Evolutionary conservation across 2,113 vertebrate genomes (phyloP), one percentile per base, ranked within the genome.

Genomic region (Calyptomena viridis): DNA sequence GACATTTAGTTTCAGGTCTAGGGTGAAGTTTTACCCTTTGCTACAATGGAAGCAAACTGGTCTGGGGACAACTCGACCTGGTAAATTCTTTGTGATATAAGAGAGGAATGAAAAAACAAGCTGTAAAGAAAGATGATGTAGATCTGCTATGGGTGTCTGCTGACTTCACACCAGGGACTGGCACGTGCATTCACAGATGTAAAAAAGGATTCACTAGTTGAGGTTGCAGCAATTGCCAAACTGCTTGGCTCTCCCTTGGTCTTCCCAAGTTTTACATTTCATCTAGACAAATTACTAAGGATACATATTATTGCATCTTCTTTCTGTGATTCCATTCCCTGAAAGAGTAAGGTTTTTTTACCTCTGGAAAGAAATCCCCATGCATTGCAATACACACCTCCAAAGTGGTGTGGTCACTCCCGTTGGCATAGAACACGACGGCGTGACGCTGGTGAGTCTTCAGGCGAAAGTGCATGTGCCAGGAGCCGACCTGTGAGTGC

Each of bases 401-500:
- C 73, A 99, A 79, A 11, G 95, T 71, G 37, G 98, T 93, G 25
- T 97, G 97, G 81, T 98, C 97, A 14, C 98, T 97, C 28, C 98
- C 97, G 4, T 98, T 98, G 77, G 97, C 93, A 4, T 96, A 69
- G 95, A 98, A 86, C 39, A 99, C 62, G 11, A 98, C 40, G 2
- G 98, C 97, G 0, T 98, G 94, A 2, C 96, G 79, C 94, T 99
- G 98, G n/a, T 93, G 97, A 0, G 99, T 99, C 97, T 97, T 99
- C 87, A 99, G 97, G n/a, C 94, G 98, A 64, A 99, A 98, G 2
- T 97, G 98, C 74, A 99, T 94, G n/a, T 96, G 93, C 97, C 98
- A 98, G 46, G 95, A 93, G 59, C 92, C 97, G 28, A 37, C 96
- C 35, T 90, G 89, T 2, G 88, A 97, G 6, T 98, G 98, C 75